Evolutionary conservation across 2,113 vertebrate species (phyloP).

Genomic region (Takifugu flavidus): DNA sequence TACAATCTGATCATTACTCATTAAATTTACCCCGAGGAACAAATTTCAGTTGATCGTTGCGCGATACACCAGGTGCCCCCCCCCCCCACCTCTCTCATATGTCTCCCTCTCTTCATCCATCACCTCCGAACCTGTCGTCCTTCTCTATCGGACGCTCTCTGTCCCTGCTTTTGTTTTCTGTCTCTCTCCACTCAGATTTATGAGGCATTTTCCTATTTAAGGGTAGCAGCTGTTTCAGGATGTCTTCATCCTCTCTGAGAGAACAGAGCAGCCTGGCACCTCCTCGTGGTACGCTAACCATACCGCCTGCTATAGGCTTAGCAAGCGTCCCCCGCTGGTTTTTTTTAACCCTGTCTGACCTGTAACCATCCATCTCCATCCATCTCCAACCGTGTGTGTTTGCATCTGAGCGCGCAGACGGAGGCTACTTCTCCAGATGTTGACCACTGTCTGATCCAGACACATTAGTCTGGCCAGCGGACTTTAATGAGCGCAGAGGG

Average conservation of each 20-base stretch:
- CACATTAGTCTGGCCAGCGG: slow-evolving; percentile 47
- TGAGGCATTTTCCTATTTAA: slow-evolving; percentile 54
- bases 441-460: slow-evolving; percentile 54
- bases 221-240: slow-evolving; percentile 56
- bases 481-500: slow-evolving; percentile 49
- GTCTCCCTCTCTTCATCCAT: slow-evolving; percentile 27
- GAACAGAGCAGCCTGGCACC: slow-evolving; percentile 12
- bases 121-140: slow-evolving; percentile 9
- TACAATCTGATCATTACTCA: no score
- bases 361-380: background rate
- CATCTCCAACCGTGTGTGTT: background rate
- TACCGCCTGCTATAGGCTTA: no score
- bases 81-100: slow-evolving; percentile 11
- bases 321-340: no score
- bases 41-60: no score
- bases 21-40: no score
- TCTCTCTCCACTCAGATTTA: slow-evolving; percentile 55
- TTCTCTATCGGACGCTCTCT: slow-evolving; percentile 1
- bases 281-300: background rate
- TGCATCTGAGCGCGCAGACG: background rate
- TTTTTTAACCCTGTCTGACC: background rate
- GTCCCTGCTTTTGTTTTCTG: slow-evolving; percentile 25
- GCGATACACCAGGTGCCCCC: background rate
- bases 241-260: background rate
- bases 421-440: slow-evolving; percentile 66